Evolutionary conservation across 1,140 invertebrate species (phyloP).

Genomic region (Bombus polaris): DNA sequence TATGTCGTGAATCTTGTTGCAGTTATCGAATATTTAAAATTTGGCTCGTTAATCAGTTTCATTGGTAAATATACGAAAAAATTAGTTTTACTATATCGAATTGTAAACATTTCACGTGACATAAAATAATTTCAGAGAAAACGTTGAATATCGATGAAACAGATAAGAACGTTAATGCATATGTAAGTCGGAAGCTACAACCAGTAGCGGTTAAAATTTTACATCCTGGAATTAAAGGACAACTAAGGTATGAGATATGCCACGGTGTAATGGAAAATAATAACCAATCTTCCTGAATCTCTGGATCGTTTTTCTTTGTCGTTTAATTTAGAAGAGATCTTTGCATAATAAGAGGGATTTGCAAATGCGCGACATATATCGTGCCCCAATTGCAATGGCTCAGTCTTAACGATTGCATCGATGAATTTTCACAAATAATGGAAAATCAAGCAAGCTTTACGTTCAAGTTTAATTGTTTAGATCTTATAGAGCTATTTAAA

Average conservation of each 20-base stretch:
- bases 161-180: neutral
- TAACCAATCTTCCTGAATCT: neutral
- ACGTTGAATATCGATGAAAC: slow-evolving; percentile 2
- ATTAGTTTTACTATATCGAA: too few species aligned
- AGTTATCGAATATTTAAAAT: slow-evolving; percentile 58
- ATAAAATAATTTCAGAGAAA: slow-evolving; percentile 52
- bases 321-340: slow-evolving; percentile 76
- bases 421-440: slow-evolving; percentile 83
- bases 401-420: slow-evolving; percentile 81
- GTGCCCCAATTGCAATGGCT: slow-evolving; percentile 81
- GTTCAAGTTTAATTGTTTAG: neutral
- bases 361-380: slow-evolving; percentile 70
- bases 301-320: neutral
- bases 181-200: slow-evolving; percentile 57
- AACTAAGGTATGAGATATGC: slow-evolving; percentile 63
- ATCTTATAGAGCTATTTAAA: too few species aligned
- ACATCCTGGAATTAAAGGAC: slow-evolving; percentile 79
- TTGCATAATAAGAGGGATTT: slow-evolving; percentile 77
- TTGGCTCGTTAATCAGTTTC: slow-evolving; percentile 36
- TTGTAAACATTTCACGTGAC: neutral
- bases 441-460: slow-evolving; percentile 77
- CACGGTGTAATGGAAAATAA: neutral
- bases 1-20: slow-evolving; percentile 11
- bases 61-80: slow-evolving; percentile 45
- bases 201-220: slow-evolving; percentile 81